phyloP scores from a whole-genome alignment of 2,797 vertebrate species.

The Crenuchus spilurus region DNA sequence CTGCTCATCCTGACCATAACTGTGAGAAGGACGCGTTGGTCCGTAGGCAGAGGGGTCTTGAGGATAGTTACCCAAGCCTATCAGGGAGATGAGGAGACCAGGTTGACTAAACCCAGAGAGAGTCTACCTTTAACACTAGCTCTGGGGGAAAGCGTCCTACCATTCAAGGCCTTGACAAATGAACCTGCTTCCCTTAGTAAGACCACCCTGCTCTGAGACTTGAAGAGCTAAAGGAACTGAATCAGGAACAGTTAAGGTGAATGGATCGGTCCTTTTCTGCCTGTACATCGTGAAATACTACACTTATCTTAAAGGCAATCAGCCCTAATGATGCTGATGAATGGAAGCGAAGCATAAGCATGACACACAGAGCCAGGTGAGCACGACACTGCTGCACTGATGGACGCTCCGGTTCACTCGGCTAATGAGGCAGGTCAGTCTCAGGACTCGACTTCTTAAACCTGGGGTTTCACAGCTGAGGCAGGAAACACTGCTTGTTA shows the following conservation, averaged over 20 bases:
- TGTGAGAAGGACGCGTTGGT: conserved; percentile 89
- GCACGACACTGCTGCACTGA: conserved; percentile 26
- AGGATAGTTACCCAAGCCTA: conserved; percentile 90
- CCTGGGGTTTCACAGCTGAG: conserved; percentile 37
- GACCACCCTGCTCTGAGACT: conserved; percentile 58
- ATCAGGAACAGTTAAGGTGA: conserved; percentile 62
- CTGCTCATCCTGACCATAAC: conserved; percentile 93
- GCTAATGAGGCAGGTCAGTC: conserved; percentile 17
- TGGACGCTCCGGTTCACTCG: conserved; percentile 1
- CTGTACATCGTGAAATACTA: conserved; percentile 31
- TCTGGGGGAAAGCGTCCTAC: conserved; percentile 48
- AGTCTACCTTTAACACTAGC: conserved; percentile 61
- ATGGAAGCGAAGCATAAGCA: conserved; percentile 76
- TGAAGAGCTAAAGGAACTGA: conserved; percentile 36
- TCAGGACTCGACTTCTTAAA: conserved; percentile 5
- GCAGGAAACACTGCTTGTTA: background rate
- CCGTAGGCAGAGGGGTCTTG: conserved; percentile 89
- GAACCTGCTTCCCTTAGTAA: conserved; percentile 17
- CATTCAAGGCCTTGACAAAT: conserved; percentile 18
- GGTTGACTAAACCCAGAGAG: conserved; percentile 87
- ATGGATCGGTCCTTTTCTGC: conserved; percentile 43
- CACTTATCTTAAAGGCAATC: conserved; percentile 54
- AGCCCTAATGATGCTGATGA: conserved; percentile 68
- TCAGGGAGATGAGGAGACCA: conserved; percentile 88
- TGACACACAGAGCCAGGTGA: conserved; percentile 69